Base-by-base conservation (phyloP, 2,888 invertebrate genomes). In the Myopa testacea region DNA sequence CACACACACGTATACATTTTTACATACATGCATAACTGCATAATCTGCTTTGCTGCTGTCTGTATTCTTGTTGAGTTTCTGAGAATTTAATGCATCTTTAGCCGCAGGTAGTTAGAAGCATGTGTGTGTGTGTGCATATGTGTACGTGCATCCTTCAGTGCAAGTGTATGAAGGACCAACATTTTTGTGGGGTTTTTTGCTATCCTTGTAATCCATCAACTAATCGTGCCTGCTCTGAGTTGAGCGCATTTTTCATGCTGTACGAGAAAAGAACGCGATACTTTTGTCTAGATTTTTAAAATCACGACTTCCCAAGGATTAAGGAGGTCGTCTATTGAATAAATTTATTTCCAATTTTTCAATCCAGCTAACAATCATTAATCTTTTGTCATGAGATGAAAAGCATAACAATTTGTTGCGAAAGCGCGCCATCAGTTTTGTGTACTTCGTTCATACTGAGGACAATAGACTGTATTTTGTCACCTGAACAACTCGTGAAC, bases 121-220 rank as follows among this genome's bases (percentile, higher is more conserved):
- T 55, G 50, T 50, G 50, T 50, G 50, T 1, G 50, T 14, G 50
- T 50, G 8, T 16, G n/a, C 4, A 12, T 16, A 5, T 65, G 65
- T 37, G 38, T 67, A 16, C 34, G 38, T 67, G 67, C n/a, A 12
- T 63, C 8, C n/a, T 8, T 50, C 10, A 10, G 50, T 50, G 50
- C 14, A 14, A 10, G 50, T 10, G 50, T 50, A 26, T 26, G 19
- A 37, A 7, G 26, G 7, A 10, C 12, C n/a, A 62, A n/a, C 12
- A 62, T 19, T n/a, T 7, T 26, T 26, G 26, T 45, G 10, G 1
- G 45, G 10, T 45, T 19, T 68, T 75, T 10, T 73, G 55, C 50
- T 52, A 68, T 58, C 37, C 75, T 67, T 68, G 58, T 67, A 38
- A 75, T 68, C 67, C 19, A 50, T 75, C 67, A 67, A 62, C 7